Evolutionary conservation across 2,797 vertebrate genomes (phyloP).

Genomic region (Cryptoblepharus egeriae): DNA sequence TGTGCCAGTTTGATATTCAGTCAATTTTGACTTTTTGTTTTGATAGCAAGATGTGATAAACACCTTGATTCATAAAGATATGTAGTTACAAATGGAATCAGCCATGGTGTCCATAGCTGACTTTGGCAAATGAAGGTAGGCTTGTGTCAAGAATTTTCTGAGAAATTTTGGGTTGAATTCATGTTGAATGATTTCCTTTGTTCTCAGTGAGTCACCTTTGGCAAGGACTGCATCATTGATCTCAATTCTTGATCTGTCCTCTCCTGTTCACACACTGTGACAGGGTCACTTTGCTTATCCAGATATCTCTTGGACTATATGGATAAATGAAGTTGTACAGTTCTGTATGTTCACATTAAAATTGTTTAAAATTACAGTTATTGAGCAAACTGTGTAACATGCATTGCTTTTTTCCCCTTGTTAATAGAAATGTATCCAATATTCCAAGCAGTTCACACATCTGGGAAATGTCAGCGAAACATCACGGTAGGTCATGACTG

Average conservation of each 20-base stretch:
- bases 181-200: too few relatives aligned
- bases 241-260: background rate
- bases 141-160: too few relatives aligned
- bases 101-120: too few relatives aligned
- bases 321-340: background rate
- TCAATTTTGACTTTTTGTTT: too few relatives aligned
- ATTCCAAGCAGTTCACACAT: constrained; percentile 95
- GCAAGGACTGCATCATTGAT: background rate
- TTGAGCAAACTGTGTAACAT: background rate
- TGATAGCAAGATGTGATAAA: too few relatives aligned
- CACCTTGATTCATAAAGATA: too few relatives aligned
- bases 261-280: background rate
- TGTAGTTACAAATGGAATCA: too few relatives aligned
- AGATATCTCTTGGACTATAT: background rate
- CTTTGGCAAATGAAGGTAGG: too few relatives aligned
- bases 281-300: background rate
- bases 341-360: background rate
- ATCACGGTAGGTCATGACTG: constrained; percentile 82
- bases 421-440: constrained; percentile 90
- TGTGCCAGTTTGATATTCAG: too few relatives aligned
- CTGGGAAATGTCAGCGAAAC: constrained; percentile 92
- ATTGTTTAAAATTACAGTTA: background rate
- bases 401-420: background rate
- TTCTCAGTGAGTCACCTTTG: too few relatives aligned
- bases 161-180: too few relatives aligned